phyloP scores from a whole-genome alignment of 2,113 vertebrate species.

The Pampusana beccarii region DNA sequence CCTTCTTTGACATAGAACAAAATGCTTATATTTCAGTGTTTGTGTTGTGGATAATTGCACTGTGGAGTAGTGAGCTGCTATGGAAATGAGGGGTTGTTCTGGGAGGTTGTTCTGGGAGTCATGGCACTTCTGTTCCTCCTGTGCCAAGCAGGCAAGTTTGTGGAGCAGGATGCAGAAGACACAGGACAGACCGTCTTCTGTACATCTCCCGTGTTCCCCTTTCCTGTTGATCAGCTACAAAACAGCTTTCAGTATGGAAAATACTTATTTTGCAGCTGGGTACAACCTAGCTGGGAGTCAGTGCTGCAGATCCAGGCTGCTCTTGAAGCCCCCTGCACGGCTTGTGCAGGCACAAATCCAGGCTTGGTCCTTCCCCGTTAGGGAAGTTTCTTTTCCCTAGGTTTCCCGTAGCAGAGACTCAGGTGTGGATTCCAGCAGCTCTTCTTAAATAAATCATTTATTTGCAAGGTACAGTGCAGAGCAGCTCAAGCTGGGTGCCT shows the following conservation, averaged over 20 bases:
- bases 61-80: neutral
- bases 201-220: neutral
- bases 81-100: neutral
- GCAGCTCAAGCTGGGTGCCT: too few species aligned
- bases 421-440: too few species aligned
- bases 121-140: neutral
- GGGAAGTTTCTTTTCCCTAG: too few species aligned
- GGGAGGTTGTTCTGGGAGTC: neutral
- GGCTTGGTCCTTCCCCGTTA: too few species aligned
- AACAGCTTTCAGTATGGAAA: neutral
- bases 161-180: neutral
- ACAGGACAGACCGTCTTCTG: too few species aligned
- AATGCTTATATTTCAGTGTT: neutral
- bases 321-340: neutral
- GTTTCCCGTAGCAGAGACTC: too few species aligned
- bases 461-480: too few species aligned
- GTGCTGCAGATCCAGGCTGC: neutral
- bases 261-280: neutral
- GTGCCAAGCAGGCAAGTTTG: accelerated
- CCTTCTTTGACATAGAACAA: neutral
- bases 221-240: neutral
- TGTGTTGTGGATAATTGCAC: neutral
- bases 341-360: accelerated
- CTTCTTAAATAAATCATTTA: too few species aligned
- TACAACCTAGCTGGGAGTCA: neutral